phyloP scores from a whole-genome alignment of 1,140 invertebrate genomes.

The Tetraneura akinire region DNA sequence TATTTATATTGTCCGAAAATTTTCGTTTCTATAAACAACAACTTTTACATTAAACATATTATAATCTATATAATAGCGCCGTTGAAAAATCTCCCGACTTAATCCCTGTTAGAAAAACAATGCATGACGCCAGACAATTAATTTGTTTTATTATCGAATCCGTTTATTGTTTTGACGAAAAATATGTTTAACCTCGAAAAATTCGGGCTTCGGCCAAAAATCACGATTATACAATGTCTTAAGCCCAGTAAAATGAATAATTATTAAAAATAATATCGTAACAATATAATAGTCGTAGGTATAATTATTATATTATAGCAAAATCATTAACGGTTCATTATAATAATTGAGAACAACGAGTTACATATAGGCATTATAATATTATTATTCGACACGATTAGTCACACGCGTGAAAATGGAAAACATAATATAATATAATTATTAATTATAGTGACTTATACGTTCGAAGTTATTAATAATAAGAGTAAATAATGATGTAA shows the following conservation, averaged over 20 bases:
- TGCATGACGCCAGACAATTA: neutral
- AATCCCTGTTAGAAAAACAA: neutral
- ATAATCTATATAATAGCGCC: neutral
- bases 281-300: neutral
- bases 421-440: neutral
- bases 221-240: neutral
- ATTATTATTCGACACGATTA: slow-evolving; percentile 2
- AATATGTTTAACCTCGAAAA: neutral
- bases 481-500: neutral
- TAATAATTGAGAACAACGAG: neutral
- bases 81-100: neutral
- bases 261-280: neutral
- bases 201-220: neutral
- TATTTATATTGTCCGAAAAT: neutral
- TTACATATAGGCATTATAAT: neutral
- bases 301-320: no score
- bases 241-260: neutral
- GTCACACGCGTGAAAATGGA: neutral
- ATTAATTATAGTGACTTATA: neutral
- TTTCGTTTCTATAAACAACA: neutral
- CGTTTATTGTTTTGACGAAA: neutral
- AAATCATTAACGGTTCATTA: no score
- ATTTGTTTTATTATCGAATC: neutral
- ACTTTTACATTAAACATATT: neutral
- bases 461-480: neutral